These are phyloP conservation scores for Schizothorax lantsangensis DNA, from an alignment of 2,797 vertebrate genomes.

Conservation along the genomic window DNA sequence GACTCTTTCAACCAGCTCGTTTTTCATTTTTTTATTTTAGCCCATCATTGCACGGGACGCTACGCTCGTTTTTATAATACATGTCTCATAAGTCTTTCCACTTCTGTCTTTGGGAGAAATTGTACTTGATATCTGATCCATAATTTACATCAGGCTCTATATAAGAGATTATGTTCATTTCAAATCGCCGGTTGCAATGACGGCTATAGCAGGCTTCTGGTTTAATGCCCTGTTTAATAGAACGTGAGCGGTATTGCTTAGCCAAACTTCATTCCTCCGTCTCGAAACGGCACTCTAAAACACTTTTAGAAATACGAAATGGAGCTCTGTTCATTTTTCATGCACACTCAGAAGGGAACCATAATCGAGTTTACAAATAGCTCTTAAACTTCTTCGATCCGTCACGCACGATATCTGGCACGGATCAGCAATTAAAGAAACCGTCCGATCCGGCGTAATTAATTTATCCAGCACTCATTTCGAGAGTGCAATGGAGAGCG, in stretches of 20 bases:
- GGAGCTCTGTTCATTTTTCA: neutral
- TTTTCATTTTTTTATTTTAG: conserved; percentile 29
- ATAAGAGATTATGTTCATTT: conserved; percentile 43
- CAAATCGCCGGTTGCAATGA: neutral
- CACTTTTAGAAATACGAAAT: neutral
- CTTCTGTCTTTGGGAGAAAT: conserved; percentile 35
- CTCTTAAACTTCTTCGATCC: neutral
- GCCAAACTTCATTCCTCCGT: conserved; percentile 5
- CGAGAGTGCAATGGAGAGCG: conserved; percentile 10
- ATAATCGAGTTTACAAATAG: conserved; percentile 18
- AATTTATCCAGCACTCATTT: conserved; percentile 37
- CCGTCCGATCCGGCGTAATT: conserved; percentile 37
- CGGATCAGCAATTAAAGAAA: conserved; percentile 32
- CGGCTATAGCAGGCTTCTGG: conserved; percentile 3
- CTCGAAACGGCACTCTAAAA: neutral
- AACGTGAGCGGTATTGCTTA: conserved; percentile 1
- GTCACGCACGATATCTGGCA: neutral
- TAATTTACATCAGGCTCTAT: conserved; percentile 58
- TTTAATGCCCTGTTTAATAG: conserved; percentile 40
- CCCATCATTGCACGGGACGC: conserved; percentile 10
- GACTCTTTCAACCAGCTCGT: conserved; percentile 9
- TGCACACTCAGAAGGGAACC: neutral
- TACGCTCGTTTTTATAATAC: conserved; percentile 45
- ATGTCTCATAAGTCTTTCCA: conserved; percentile 53
- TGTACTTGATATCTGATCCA: conserved; percentile 62